Conservation (phyloP, 2,113 vertebrate species). For the Nesoenas mayeri region DNA sequence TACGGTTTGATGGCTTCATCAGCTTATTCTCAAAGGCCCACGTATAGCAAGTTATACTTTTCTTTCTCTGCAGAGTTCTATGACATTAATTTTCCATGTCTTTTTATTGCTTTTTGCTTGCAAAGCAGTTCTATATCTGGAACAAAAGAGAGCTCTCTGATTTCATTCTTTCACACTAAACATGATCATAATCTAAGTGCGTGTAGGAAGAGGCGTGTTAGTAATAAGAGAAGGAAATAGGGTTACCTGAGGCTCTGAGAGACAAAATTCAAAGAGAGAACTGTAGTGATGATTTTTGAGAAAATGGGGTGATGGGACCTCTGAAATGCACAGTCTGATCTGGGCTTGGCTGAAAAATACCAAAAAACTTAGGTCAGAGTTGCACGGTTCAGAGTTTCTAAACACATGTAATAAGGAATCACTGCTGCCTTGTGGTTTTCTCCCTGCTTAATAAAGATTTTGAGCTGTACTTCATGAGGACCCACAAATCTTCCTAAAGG, state of each 20-base stretch:
- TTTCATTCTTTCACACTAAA: slow-evolving; percentile 8
- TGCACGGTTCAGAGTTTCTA: slow-evolving; percentile 49
- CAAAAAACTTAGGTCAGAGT: slow-evolving; percentile 63
- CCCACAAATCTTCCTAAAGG: background rate
- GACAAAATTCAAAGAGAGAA: slow-evolving; percentile 21
- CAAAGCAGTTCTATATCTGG: slow-evolving; percentile 9
- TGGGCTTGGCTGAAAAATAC: slow-evolving; percentile 56
- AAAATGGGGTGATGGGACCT: slow-evolving; percentile 29
- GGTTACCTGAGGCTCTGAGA: slow-evolving; percentile 39
- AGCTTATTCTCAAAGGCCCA: slow-evolving; percentile 53
- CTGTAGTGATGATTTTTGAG: slow-evolving; percentile 9
- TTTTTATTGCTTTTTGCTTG: background rate
- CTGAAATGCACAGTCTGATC: slow-evolving; percentile 37
- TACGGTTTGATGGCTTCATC: slow-evolving; percentile 15
- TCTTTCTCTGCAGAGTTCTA: background rate
- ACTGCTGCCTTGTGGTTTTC: background rate
- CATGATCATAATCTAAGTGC: background rate
- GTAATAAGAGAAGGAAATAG: slow-evolving; percentile 22
- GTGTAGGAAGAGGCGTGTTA: background rate
- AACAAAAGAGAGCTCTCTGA: background rate
- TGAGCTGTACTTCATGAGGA: slow-evolving; percentile 15
- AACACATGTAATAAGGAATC: slow-evolving; percentile 5
- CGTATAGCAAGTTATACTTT: background rate
- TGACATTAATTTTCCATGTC: background rate
- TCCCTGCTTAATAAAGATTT: background rate